Evolutionary conservation across 2,888 invertebrate species (phyloP).

Genomic region (Oscheius onirici): DNA sequence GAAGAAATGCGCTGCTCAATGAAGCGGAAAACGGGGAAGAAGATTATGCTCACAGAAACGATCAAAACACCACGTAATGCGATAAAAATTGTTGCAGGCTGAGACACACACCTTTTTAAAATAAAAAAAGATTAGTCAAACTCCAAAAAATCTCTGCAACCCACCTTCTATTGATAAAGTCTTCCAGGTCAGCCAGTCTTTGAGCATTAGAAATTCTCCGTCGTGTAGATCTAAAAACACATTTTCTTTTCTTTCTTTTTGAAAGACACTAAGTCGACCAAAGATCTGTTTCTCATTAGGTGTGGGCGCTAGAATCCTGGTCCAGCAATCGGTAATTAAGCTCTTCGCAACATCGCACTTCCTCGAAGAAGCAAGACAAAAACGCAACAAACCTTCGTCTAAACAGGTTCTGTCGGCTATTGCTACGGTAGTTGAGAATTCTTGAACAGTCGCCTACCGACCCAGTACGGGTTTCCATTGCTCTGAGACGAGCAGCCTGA

Average conservation of each 20-base stretch:
- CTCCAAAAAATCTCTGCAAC: background rate
- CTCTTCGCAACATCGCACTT: background rate
- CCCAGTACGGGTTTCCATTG: constrained; percentile 54
- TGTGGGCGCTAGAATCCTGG: background rate
- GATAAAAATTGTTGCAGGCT: no score
- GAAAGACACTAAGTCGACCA: background rate
- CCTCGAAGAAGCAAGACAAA: background rate
- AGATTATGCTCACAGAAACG: no score
- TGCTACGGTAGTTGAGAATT: constrained; percentile 46
- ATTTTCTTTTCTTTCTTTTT: background rate
- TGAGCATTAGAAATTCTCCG: constrained; percentile 60
- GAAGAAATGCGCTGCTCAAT: no score
- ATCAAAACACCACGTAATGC: no score
- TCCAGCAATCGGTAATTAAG: background rate
- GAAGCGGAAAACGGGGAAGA: no score
- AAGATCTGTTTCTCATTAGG: background rate
- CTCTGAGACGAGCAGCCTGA: constrained; percentile 53
- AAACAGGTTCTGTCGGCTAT: constrained; percentile 46
- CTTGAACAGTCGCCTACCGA: constrained; percentile 55
- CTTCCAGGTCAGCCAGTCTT: constrained; percentile 57
- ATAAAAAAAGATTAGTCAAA: no score
- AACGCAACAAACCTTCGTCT: constrained; percentile 44
- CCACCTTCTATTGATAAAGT: constrained; percentile 58
- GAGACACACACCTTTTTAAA: no score
- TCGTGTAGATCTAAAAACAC: constrained; percentile 51